Evolutionary conservation across 2,113 vertebrate species (phyloP).

Genomic region (Xyrauchen texanus): DNA sequence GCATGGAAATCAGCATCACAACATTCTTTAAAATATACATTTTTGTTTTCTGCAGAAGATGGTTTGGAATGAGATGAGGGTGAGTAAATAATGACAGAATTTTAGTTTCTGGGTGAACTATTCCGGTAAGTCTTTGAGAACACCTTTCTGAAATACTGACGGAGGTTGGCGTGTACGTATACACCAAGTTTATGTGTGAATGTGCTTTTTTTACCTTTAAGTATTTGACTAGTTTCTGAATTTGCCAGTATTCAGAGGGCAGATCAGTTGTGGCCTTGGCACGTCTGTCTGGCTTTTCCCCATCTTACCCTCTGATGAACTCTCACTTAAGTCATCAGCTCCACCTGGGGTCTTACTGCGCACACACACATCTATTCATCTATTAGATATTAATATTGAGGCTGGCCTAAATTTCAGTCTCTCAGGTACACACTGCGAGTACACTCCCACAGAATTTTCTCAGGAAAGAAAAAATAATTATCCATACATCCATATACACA

Average conservation of each 20-base stretch:
- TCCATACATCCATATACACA: too few relatives aligned
- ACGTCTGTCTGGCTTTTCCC: constrained; percentile 74
- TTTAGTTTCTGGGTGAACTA: too few relatives aligned
- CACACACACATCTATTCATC: constrained; percentile 23
- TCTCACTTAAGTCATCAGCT: constrained; percentile 75
- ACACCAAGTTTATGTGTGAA: not conserved
- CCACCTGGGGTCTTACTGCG: constrained; percentile 70
- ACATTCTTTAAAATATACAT: too few relatives aligned
- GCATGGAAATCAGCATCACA: too few relatives aligned
- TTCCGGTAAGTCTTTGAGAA: not conserved
- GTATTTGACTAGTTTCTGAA: constrained; percentile 91
- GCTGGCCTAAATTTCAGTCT: not conserved
- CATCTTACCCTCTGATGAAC: constrained; percentile 84
- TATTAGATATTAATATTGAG: constrained; percentile 25
- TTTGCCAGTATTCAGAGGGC: constrained; percentile 89
- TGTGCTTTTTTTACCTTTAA: constrained; percentile 77
- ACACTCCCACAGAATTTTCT: not conserved
- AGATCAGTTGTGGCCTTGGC: constrained; percentile 79
- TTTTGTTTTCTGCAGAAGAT: too few relatives aligned
- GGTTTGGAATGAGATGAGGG: too few relatives aligned
- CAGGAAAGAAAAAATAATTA: not conserved
- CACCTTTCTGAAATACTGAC: not conserved
- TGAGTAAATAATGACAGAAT: too few relatives aligned
- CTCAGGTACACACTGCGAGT: constrained; percentile 7
- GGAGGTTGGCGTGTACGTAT: not conserved